Evolutionary conservation across 2,113 vertebrate species (phyloP), one percentile per base, ranked within the genome.

Genomic region (Salminus brasiliensis): DNA sequence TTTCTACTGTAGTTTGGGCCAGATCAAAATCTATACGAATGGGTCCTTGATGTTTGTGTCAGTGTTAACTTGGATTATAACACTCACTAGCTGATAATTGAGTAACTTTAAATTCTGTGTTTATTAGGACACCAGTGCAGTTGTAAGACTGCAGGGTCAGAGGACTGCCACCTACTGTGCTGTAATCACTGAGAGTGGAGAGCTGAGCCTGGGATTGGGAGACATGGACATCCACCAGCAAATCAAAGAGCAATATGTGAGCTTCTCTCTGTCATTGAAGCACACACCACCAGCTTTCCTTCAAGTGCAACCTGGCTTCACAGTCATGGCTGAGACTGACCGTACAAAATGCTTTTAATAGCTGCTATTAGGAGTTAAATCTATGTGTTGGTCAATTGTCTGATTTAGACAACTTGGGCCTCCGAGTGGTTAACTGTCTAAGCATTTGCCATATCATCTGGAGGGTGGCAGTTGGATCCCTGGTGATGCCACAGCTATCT

Each of bases 161-260:
- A 90, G 80, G 74, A 94, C 93, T 5, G 93, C 93, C 1, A 94
- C 92, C 0, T 94, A 94, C 83, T 94, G 92, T 72, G 91, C 76
- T 10, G 89, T 94, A 6, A 92, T 94, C 62, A 88, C 81, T 25
- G 86, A 90, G 60, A 88, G 76, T 2, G 96, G 96, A 71, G 96
- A 97, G 72, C 84, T 97, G 81, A 93, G 88, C 80, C n/a, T 97
- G 0, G 95, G 93, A 70, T 53, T 97, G 86, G 96, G 95, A 47
- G 96, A 97, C 83, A 97, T 97, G 95, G 95, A 95, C 73, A 91
- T 97, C 86, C 96, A 97, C 81, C 90, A 92, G 11, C 92, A 93
- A 84, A 95, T 97, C 84, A 95, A 95, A 57, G 83, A 93, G 85
- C 88, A 90, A 83, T 92, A 95, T 12, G 96, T 97, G 90, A 76